A percentile compares a stretch with the other conserved stretches of the same genome.
phyloP scores from a whole-genome alignment of 1,140 invertebrate genomes.

The Protaetia brevitarsis region DNA sequence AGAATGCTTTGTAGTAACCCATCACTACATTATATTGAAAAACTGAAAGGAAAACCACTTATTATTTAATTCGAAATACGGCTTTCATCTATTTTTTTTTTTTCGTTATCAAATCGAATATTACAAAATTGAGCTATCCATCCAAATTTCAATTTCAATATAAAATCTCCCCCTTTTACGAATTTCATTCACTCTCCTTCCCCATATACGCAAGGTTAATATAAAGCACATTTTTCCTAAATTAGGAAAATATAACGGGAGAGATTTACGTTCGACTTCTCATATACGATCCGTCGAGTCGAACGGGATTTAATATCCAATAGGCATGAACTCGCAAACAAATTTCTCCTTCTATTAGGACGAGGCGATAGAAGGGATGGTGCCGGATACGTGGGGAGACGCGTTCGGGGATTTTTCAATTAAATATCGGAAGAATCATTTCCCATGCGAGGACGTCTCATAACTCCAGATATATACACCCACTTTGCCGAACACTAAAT shows the following conservation, averaged over 20 bases:
- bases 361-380: background rate
- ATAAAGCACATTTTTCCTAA: no score
- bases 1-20: no score
- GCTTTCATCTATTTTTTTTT: no score
- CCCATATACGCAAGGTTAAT: no score
- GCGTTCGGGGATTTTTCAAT: conserved; percentile 7
- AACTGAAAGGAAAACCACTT: no score
- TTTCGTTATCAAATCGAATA: no score
- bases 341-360: background rate
- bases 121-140: no score
- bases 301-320: background rate
- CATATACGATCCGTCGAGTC: background rate
- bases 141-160: no score
- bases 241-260: background rate
- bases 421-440: conserved; percentile 14
- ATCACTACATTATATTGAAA: no score
- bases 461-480: conserved; percentile 11
- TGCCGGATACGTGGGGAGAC: background rate
- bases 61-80: no score
- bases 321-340: conserved; percentile 7
- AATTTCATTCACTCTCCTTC: no score
- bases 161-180: no score
- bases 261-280: background rate
- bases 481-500: background rate
- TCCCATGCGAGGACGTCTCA: conserved; percentile 10